Base-by-base conservation (phyloP, 35 echinoderm and acorn worm species). In the Heliocidaris erythrogramma region DNA sequence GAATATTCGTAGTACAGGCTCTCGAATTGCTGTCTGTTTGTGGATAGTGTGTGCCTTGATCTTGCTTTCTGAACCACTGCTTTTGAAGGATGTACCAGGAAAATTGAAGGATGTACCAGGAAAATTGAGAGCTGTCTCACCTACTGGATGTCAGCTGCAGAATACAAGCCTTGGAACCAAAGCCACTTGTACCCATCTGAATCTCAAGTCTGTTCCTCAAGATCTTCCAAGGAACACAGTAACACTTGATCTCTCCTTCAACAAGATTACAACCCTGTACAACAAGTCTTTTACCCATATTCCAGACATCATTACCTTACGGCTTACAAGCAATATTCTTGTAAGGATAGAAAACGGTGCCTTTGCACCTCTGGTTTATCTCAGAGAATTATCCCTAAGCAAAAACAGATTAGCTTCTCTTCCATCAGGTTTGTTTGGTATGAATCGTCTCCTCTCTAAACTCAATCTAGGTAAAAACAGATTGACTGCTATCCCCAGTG, bases 141-240 rank as follows among this genome's bases (percentile, higher is more conserved):
- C n/a, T n/a, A n/a, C n/a, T n/a, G n/a, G n/a, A 30, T 53, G 48
- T 17, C 10, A 13, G 21, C 30, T 93, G 9, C 59, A 1, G 30
- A 59, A 89, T 4, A 89, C 87, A 12, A 89, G 87, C 47, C 31
- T 89, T 24, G 87, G 87, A 47, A 16, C 18, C 21, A 89, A 89
- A 48, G 87, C 47, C 5, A 47, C 9, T 31, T 89, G 87, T 27
- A 89, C 87, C 17, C 87, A 89, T n/a, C 87, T 89, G 14, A 4
- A 89, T 89, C 87, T 89, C 31, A 89, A 32, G 12, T 32, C 31
- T 48, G 87, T 89, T 48, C 87, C 87, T 47, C 87, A 48, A 30
- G 24, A 89, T 42, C 47, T 89, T 32, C 87, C 87, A 89, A 89
- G 47, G 29, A 89, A 89, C 87, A 89, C 87, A 12, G 47, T 89